Conservation (phyloP, 2,113 vertebrate species). For the Phaethon lepturus region DNA sequence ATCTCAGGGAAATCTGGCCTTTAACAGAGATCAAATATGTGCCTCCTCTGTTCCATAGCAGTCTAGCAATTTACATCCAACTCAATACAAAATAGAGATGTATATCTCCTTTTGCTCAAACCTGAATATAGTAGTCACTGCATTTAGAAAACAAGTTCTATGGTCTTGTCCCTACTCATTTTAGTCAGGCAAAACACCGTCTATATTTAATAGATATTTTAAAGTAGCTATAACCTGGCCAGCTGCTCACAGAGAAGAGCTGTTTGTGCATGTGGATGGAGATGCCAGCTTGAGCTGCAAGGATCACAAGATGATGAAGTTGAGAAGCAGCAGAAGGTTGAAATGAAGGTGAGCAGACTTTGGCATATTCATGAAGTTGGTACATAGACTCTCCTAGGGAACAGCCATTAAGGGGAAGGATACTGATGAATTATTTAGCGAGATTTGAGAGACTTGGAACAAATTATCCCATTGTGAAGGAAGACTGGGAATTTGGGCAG, state of each 20-base stretch:
- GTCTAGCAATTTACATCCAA: background rate
- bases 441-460: background rate
- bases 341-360: background rate
- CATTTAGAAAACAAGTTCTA: background rate
- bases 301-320: background rate
- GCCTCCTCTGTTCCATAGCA: background rate
- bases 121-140: background rate
- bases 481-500: background rate
- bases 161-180: background rate
- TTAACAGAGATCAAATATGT: background rate
- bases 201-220: background rate
- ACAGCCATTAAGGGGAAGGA: background rate
- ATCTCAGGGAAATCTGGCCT: background rate
- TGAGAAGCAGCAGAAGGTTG: background rate
- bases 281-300: background rate
- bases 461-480: background rate
- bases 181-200: background rate
- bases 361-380: background rate
- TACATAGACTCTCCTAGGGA: background rate
- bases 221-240: background rate
- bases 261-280: background rate
- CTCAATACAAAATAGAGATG: background rate
- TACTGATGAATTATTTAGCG: background rate
- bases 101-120: background rate
- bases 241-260: background rate